A percentile compares a stretch with the other conserved stretches of the same genome.
phyloP scores from a whole-genome alignment of 1,140 invertebrate species.

The Bombus vancouverensis region DNA sequence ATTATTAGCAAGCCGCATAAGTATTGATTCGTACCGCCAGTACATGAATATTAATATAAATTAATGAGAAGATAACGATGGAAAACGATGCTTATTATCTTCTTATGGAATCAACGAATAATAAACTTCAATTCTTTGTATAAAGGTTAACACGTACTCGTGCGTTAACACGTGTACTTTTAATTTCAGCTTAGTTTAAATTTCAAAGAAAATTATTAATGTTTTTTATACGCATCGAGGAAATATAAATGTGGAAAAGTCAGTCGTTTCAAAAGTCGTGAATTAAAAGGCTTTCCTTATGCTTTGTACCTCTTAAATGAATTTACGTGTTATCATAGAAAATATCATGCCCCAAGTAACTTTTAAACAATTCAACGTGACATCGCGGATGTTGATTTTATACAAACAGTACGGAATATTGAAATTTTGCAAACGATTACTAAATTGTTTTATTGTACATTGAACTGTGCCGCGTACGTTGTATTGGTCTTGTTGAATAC shows the following conservation, averaged over 20 bases:
- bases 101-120: too few species aligned
- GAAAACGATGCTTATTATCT: too few species aligned
- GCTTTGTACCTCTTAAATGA: neutral
- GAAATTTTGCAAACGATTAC: neutral
- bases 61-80: too few species aligned
- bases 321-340: neutral
- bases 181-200: too few species aligned
- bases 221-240: too few species aligned
- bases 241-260: neutral
- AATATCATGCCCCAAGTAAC: neutral
- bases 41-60: too few species aligned
- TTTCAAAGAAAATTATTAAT: too few species aligned
- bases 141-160: too few species aligned
- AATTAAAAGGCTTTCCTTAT: neutral
- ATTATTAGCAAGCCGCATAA: too few species aligned
- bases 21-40: too few species aligned
- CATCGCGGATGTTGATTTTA: neutral
- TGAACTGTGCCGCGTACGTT: neutral
- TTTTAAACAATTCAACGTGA: neutral
- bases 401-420: neutral
- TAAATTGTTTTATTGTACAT: neutral
- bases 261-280: neutral
- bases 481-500: neutral
- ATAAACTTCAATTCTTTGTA: too few species aligned
- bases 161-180: too few species aligned